A percentile compares a stretch with the other conserved stretches of the same genome.
phyloP scores from a whole-genome alignment of 2,113 vertebrate genomes.

The Trachemys scripta region DNA sequence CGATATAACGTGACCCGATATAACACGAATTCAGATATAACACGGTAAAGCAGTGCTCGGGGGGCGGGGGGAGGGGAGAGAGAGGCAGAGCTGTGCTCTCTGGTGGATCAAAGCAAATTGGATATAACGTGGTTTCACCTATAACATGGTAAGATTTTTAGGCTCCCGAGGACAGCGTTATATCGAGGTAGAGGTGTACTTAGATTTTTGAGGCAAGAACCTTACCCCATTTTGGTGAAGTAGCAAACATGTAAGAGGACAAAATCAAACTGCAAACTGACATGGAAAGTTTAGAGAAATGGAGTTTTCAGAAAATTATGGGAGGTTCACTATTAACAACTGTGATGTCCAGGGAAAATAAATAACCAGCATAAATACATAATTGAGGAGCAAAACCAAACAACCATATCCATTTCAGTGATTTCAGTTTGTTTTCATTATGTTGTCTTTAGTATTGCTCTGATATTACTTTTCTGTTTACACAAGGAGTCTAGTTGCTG shows the following conservation, averaged over 20 bases:
- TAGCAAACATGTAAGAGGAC: background rate
- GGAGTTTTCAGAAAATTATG: background rate
- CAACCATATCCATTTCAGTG: background rate
- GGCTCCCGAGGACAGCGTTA: too few relatives aligned
- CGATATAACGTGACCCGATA: too few relatives aligned
- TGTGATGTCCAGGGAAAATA: background rate
- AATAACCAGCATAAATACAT: fast-evolving
- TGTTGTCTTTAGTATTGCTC: fast-evolving
- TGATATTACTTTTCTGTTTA: background rate
- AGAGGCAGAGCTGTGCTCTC: too few relatives aligned
- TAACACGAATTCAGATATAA: too few relatives aligned
- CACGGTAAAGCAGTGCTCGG: too few relatives aligned
- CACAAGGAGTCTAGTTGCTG: background rate
- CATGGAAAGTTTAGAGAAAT: background rate
- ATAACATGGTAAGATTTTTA: too few relatives aligned
- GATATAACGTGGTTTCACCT: too few relatives aligned
- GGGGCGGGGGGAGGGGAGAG: too few relatives aligned
- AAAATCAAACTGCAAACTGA: background rate
- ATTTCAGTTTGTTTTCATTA: fast-evolving
- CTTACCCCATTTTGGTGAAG: fast-evolving
- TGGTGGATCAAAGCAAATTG: too few relatives aligned
- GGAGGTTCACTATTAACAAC: background rate
- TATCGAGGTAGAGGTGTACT: too few relatives aligned
- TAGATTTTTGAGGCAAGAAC: fast-evolving
- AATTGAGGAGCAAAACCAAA: background rate